Conservation (phyloP, 2,113 vertebrate species). For the Hylia prasina region DNA sequence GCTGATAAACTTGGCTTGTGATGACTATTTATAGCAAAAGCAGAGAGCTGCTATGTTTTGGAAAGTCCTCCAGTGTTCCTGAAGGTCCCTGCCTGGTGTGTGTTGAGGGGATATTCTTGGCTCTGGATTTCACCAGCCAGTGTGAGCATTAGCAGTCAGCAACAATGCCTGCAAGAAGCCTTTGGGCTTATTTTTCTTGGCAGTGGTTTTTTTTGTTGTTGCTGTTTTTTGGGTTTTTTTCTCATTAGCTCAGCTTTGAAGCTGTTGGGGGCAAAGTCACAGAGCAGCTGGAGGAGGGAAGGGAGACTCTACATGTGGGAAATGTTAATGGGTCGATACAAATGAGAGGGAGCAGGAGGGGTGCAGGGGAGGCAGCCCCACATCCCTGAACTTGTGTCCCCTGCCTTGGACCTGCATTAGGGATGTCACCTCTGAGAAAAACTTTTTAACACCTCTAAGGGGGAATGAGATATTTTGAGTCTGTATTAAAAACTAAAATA, state of each 20-base stretch:
- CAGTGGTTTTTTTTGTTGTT: not conserved
- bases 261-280: conserved; percentile 32
- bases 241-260: conserved; percentile 50
- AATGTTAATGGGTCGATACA: not conserved
- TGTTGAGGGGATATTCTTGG: conserved; percentile 13
- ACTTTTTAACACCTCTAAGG: not conserved
- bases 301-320: not conserved
- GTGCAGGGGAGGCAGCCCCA: not conserved
- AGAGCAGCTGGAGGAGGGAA: conserved; percentile 38
- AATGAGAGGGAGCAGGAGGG: not conserved
- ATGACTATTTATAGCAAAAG: conserved; percentile 51
- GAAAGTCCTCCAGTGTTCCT: not conserved
- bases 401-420: not conserved
- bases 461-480: not conserved
- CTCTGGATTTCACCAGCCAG: not conserved
- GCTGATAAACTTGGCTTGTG: conserved; percentile 39
- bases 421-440: not conserved
- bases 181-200: conserved; percentile 29
- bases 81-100: conserved; percentile 12
- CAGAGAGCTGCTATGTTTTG: conserved; percentile 46
- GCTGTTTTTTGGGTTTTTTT: not conserved
- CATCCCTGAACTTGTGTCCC: not conserved
- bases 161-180: not conserved
- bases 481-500: not conserved
- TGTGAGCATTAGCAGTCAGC: not conserved